phyloP scores from a whole-genome alignment of 2,113 vertebrate genomes.

The Leptosomus discolor region DNA sequence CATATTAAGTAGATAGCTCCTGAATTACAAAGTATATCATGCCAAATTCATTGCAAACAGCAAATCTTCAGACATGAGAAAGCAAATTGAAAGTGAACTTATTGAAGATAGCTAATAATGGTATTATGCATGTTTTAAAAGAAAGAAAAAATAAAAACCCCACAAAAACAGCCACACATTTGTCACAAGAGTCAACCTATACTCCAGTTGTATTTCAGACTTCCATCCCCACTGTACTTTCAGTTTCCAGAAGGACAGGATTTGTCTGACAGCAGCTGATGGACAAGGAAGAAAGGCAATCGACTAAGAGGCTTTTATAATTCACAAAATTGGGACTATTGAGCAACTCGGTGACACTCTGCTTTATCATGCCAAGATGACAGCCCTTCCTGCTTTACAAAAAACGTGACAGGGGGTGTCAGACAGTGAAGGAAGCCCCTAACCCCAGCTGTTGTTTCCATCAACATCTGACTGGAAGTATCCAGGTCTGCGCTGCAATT shows the following conservation, averaged over 20 bases:
- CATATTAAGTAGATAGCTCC: conserved; percentile 20
- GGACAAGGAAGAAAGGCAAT: background rate
- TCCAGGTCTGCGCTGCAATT: background rate
- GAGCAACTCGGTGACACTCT: background rate
- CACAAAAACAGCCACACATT: background rate
- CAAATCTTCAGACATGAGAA: background rate
- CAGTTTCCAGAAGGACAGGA: background rate
- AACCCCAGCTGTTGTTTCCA: background rate
- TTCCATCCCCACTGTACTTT: background rate
- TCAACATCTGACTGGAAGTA: background rate
- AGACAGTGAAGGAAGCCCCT: background rate
- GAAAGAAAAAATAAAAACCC: background rate
- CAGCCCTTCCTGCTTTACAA: background rate
- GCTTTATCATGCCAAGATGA: background rate
- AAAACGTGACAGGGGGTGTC: rapidly evolving
- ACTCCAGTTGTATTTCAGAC: background rate
- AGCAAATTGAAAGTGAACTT: background rate
- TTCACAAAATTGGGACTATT: background rate
- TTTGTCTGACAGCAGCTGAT: background rate
- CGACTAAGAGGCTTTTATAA: background rate
- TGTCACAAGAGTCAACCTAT: background rate
- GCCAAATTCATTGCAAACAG: background rate
- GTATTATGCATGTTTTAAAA: background rate
- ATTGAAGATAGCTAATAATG: background rate
- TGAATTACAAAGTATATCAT: background rate